Evolutionary conservation across 2,797 vertebrate species (phyloP).

Genomic region (Corythornis leucogaster): DNA sequence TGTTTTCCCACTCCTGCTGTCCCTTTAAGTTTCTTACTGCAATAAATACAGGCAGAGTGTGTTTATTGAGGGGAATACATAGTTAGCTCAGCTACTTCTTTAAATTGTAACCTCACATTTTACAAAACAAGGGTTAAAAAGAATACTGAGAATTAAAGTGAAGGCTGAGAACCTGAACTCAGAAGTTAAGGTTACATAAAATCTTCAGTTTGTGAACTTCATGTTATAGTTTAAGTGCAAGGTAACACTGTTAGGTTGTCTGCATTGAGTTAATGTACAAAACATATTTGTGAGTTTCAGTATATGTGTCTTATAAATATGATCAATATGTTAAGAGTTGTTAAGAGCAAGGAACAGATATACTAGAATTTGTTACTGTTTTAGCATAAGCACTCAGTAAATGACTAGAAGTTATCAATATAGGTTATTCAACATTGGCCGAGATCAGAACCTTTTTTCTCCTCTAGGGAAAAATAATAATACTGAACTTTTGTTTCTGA

Average conservation of each 20-base stretch:
- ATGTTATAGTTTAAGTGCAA: not conserved
- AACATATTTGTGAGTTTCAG: not conserved
- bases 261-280: not conserved
- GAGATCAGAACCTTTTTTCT: not conserved
- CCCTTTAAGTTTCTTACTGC: conserved; percentile 10
- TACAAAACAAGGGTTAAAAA: not conserved
- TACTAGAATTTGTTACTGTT: not conserved
- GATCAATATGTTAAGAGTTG: not conserved
- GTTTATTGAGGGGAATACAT: not conserved
- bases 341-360: not conserved
- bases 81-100: not conserved
- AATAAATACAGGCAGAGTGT: not conserved
- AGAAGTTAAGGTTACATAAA: not conserved
- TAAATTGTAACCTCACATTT: not conserved
- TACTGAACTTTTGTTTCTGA: not conserved
- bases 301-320: fast-evolving
- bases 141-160: not conserved
- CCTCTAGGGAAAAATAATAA: not conserved
- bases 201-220: not conserved
- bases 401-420: not conserved
- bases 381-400: not conserved
- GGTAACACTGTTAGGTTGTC: not conserved
- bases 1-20: not conserved
- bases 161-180: not conserved
- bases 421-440: not conserved